Base-by-base conservation (phyloP, 2,113 vertebrate species). In the Entomyzon cyanotis region DNA sequence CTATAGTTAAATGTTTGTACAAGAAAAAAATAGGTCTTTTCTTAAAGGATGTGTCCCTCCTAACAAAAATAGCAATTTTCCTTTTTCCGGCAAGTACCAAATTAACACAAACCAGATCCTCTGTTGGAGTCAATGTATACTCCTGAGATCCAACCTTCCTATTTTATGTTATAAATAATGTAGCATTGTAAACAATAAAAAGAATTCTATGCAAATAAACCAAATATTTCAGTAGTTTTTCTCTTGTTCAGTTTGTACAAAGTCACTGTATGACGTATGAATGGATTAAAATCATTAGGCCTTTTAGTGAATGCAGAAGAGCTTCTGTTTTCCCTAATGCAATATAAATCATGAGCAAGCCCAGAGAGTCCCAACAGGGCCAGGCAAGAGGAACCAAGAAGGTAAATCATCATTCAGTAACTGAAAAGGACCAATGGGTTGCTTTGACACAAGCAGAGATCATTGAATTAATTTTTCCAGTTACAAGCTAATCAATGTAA, bases 61-160 rank as follows among this genome's bases (percentile, higher is more conserved):
- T 71, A 82, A 92, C 37, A 95, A 88, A 96, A 93, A 87, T 42
- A 96, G 18, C 21, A 23, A 52, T 47, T 37, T 87, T 87, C 59
- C 44, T 84, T 81, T 83, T 94, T 89, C 74, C 1, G 2, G 12
- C 63, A 92, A 46, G 56, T 59, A 87, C 37, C 37, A 82, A 81
- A 81, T 65, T 55, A 89, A 91, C 73, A 89, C 12, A 91, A 90
- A 86, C 47, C 84, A 82, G 83, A 90, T 50, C 50, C 60, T 70
- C 62, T 44, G 0, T 2, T 80, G 24, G 71, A 94, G 49, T 50
- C 59, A 78, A 7, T 62, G 30, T 74, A 52, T 56, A 75, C 12
- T 89, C 42, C 42, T 80, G 25, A 75, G 35, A 13, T 89, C 35
- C 50, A 74, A 42, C 5, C 63, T 84, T 91, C 49, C 55, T 49